Conservation (phyloP, 2,113 vertebrate genomes). For the Xenus cinereus region DNA sequence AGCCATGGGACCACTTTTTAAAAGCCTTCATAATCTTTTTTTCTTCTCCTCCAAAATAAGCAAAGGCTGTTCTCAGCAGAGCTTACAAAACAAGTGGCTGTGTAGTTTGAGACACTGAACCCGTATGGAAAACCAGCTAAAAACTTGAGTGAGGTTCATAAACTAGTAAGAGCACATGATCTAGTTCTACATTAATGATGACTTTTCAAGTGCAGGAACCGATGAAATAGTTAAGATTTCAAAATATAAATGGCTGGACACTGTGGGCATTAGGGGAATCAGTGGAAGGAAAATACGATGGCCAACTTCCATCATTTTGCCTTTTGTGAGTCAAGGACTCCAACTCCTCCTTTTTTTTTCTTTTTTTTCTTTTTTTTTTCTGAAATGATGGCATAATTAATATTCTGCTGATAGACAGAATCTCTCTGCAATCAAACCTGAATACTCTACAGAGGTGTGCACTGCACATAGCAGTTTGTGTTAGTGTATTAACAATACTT, state of each 20-base stretch:
- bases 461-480: neutral
- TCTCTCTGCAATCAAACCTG: neutral
- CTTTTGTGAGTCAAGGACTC: neutral
- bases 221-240: neutral
- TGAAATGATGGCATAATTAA: neutral
- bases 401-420: neutral
- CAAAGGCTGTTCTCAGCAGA: neutral
- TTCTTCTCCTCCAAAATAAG: neutral
- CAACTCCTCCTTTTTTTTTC: no score
- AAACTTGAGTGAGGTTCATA: neutral
- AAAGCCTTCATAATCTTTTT: neutral
- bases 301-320: neutral
- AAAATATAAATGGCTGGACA: neutral
- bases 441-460: neutral
- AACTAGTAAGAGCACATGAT: neutral
- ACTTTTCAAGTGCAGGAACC: neutral
- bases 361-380: neutral
- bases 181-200: neutral
- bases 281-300: neutral
- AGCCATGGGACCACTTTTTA: neutral
- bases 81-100: neutral
- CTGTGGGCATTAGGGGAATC: neutral
- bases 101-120: neutral
- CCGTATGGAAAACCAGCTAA: neutral
- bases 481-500: neutral